Evolutionary conservation across 2,113 vertebrate species (phyloP).

Genomic region (Pachyramphus minor): DNA sequence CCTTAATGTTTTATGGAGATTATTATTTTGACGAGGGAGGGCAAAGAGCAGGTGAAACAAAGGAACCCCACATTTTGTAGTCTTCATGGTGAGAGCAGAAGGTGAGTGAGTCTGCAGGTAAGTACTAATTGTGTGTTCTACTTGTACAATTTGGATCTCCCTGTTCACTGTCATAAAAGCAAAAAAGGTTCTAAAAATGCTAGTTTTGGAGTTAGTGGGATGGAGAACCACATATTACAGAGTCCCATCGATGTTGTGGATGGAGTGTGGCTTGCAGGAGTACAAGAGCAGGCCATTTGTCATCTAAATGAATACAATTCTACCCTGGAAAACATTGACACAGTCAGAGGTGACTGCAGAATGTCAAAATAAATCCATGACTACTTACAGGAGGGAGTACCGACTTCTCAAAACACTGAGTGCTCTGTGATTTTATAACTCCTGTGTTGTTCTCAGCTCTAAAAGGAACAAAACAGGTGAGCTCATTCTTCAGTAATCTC

Average conservation of each 20-base stretch:
- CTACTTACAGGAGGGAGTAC: background rate
- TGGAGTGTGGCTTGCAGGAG: background rate
- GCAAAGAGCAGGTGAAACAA: background rate
- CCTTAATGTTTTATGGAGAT: background rate
- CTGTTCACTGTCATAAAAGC: background rate
- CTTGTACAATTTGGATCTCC: background rate
- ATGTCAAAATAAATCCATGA: background rate
- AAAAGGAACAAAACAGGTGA: slow-evolving; percentile 49
- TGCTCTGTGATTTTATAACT: background rate
- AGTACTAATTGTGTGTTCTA: background rate
- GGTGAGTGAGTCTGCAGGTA: background rate
- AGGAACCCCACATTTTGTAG: background rate
- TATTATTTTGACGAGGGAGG: background rate
- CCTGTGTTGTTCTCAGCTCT: background rate
- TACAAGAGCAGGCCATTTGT: background rate
- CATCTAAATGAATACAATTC: background rate
- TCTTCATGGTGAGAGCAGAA: background rate
- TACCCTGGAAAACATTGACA: background rate
- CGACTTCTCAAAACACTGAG: background rate
- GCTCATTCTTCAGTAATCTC: slow-evolving; percentile 14
- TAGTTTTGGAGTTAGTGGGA: background rate
- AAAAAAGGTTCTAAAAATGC: background rate
- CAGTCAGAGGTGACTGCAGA: background rate
- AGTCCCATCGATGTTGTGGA: rapidly evolving
- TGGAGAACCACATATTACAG: background rate